phyloP scores from a whole-genome alignment of 23 tunicate species.

The Phallusia fumigata region DNA sequence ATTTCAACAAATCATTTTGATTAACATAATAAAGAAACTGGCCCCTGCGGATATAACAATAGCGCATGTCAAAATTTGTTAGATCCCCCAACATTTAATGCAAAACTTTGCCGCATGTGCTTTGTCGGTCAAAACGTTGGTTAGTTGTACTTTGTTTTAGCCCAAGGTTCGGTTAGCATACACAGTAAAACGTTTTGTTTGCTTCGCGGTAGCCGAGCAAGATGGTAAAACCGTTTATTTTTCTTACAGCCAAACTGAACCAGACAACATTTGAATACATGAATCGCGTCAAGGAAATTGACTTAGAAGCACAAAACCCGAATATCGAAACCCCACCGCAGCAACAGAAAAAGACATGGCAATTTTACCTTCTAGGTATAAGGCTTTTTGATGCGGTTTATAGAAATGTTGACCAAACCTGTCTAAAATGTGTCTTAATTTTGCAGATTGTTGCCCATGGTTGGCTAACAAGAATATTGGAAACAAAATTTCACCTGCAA shows the following conservation, averaged over 20 bases:
- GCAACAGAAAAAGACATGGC: not conserved
- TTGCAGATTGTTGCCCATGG: not conserved
- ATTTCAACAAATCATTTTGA: no score
- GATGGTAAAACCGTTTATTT: no score
- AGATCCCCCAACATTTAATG: no score
- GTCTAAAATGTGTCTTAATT: not conserved
- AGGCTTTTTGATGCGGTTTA: not conserved
- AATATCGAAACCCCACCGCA: not conserved
- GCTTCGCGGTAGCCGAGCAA: no score
- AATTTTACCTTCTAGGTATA: not conserved
- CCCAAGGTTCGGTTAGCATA: no score
- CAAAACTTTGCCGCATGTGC: no score
- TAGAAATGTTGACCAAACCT: not conserved
- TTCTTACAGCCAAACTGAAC: not conserved
- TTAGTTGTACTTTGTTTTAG: no score
- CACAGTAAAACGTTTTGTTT: no score
- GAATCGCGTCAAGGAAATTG: not conserved
- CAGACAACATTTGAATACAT: not conserved
- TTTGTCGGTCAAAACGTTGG: no score
- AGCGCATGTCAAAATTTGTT: no score
- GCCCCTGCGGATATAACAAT: no score
- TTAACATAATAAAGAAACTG: no score
- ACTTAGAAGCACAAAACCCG: not conserved
- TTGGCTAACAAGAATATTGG: not conserved
- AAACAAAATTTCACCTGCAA: not conserved